Evolutionary conservation across 2,888 invertebrate genomes (phyloP).

Genomic region (Cryptocheilus praepositus): DNA sequence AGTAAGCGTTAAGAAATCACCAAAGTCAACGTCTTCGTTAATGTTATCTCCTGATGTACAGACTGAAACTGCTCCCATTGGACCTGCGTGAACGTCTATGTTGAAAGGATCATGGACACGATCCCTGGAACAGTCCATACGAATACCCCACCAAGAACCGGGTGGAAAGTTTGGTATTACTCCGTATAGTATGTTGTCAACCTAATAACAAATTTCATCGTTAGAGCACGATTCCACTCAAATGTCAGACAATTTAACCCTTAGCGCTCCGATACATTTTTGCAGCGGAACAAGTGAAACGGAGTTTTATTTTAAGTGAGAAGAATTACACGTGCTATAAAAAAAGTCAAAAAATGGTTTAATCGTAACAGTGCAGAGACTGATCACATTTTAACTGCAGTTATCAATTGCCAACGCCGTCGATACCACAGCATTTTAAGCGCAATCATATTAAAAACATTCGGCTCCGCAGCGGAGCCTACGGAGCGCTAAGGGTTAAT

Average conservation of each 20-base stretch:
- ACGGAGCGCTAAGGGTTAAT: no score
- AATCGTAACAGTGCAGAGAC: no score
- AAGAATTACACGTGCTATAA: no score
- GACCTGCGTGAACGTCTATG: conserved; percentile 61
- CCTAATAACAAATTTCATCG: conserved; percentile 32
- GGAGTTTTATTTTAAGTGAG: no score
- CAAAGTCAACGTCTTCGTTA: conserved; percentile 65
- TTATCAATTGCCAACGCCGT: no score
- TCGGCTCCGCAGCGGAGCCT: no score
- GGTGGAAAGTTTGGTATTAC: conserved; percentile 59
- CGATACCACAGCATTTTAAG: no score
- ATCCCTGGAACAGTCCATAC: conserved; percentile 71
- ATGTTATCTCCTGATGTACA: conserved; percentile 61
- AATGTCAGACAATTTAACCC: neutral
- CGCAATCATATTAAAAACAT: no score
- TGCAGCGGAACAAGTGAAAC: no score
- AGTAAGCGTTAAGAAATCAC: conserved; percentile 66
- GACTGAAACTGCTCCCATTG: conserved; percentile 66
- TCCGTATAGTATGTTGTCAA: conserved; percentile 60
- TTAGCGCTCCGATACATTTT: no score
- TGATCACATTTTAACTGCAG: no score
- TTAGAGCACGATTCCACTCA: conserved; percentile 1
- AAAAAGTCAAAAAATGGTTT: no score
- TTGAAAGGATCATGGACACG: conserved; percentile 66
- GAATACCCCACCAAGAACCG: conserved; percentile 72